phyloP scores from a whole-genome alignment of 2,113 vertebrate species.

The Meleagris gallopavo region DNA sequence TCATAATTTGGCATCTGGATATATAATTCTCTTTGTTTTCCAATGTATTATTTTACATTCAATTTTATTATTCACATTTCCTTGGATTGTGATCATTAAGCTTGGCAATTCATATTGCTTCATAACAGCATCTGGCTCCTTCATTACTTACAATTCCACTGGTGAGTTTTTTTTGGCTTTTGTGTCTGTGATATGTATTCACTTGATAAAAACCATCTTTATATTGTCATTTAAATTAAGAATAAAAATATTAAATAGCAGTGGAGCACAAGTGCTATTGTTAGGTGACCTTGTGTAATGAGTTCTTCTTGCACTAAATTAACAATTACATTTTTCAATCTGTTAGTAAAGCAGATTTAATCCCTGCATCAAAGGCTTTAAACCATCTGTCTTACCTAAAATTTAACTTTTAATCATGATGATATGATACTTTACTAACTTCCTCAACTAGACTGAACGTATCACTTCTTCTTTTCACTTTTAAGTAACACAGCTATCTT shows the following conservation, averaged over 20 bases:
- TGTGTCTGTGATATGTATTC: neutral
- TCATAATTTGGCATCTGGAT: neutral
- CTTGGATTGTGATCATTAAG: neutral
- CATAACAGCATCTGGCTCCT: fast-evolving
- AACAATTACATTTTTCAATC: constrained; percentile 27
- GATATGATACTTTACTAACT: neutral
- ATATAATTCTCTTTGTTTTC: neutral
- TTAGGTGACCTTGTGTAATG: constrained; percentile 40
- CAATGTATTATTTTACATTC: neutral
- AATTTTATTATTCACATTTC: neutral
- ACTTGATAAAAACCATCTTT: constrained; percentile 33
- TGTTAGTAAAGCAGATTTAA: constrained; percentile 15
- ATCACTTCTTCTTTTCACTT: neutral
- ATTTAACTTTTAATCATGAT: neutral
- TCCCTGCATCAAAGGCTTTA: neutral
- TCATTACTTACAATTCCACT: neutral
- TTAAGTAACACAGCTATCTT: neutral
- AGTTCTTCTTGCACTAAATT: constrained; percentile 31
- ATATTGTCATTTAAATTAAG: constrained; percentile 25
- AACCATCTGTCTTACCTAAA: neutral
- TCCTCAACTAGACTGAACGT: neutral
- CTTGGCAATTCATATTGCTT: neutral
- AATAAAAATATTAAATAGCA: constrained; percentile 36
- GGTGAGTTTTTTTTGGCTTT: neutral
- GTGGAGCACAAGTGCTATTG: neutral